Percentiles rank a stretch among this genome's conserved stretches.
Evolutionary conservation across 2,113 vertebrate genomes (phyloP).

Genomic region (Hylia prasina): DNA sequence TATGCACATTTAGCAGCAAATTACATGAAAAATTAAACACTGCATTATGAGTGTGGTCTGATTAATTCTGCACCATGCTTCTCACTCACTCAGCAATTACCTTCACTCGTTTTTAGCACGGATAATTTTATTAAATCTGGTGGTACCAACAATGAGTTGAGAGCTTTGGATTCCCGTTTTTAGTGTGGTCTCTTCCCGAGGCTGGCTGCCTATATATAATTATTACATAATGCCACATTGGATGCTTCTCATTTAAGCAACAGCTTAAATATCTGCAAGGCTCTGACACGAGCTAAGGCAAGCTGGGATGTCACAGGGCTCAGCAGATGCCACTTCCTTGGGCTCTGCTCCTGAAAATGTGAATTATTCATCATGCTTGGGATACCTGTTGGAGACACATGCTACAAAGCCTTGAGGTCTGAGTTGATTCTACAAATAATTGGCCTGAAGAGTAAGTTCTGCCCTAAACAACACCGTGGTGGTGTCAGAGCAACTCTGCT

Average conservation of each 20-base stretch:
- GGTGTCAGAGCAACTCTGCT: background rate
- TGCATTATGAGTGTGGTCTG: background rate
- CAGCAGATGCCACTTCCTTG: background rate
- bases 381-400: background rate
- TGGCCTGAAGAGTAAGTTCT: background rate
- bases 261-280: background rate
- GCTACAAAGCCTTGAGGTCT: background rate
- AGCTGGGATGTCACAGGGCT: background rate
- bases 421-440: background rate
- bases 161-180: background rate
- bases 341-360: background rate
- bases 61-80: background rate
- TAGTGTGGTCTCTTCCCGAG: background rate
- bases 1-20: background rate
- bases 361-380: background rate
- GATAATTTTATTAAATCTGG: conserved; percentile 14
- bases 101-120: background rate
- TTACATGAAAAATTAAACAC: conserved; percentile 27
- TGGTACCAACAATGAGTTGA: background rate
- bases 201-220: background rate
- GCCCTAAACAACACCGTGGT: background rate
- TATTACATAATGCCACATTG: background rate
- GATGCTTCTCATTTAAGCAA: background rate
- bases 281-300: background rate
- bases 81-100: background rate